Percentiles rank a stretch among this genome's conserved stretches.
phyloP scores from a whole-genome alignment of 2,888 invertebrate genomes.

The Mesopsocus fuscifrons region DNA sequence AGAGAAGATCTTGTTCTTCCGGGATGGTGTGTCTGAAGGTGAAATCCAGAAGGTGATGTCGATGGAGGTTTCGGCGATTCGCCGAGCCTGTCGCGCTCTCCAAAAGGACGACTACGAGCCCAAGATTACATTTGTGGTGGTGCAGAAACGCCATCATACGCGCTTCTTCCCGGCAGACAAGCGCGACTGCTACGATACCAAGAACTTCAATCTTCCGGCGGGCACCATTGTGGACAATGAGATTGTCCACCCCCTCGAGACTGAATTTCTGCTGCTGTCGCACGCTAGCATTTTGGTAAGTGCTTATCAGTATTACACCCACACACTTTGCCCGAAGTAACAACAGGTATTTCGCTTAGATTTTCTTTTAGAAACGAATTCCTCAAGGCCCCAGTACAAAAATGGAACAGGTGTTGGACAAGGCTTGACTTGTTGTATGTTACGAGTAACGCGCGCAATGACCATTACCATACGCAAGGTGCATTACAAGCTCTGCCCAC shows the following conservation, averaged over 20 bases:
- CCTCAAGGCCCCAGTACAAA: no score
- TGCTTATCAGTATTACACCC: neutral
- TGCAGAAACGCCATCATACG: constrained; percentile 94
- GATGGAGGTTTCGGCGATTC: constrained; percentile 45
- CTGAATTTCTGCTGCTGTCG: constrained; percentile 77
- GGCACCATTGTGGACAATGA: constrained; percentile 73
- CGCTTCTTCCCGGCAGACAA: constrained; percentile 34
- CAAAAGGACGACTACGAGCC: constrained; percentile 40
- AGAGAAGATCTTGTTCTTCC: constrained; percentile 41
- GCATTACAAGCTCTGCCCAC: no score
- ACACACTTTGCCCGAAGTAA: no score
- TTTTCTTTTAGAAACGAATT: no score
- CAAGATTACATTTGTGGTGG: constrained; percentile 74
- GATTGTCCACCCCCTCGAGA: constrained; percentile 69
- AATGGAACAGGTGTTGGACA: no score
- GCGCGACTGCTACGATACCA: constrained; percentile 22
- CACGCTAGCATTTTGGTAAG: constrained; percentile 28
- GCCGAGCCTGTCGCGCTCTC: constrained; percentile 44
- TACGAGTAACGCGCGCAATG: no score
- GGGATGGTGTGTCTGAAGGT: constrained; percentile 79
- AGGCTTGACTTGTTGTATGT: no score
- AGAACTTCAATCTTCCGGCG: constrained; percentile 49
- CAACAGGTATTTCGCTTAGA: no score
- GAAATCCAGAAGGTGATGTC: constrained; percentile 48
- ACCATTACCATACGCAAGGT: no score